Conservation (phyloP, 2,797 vertebrate species). For the Alcedo quadribrachys region DNA sequence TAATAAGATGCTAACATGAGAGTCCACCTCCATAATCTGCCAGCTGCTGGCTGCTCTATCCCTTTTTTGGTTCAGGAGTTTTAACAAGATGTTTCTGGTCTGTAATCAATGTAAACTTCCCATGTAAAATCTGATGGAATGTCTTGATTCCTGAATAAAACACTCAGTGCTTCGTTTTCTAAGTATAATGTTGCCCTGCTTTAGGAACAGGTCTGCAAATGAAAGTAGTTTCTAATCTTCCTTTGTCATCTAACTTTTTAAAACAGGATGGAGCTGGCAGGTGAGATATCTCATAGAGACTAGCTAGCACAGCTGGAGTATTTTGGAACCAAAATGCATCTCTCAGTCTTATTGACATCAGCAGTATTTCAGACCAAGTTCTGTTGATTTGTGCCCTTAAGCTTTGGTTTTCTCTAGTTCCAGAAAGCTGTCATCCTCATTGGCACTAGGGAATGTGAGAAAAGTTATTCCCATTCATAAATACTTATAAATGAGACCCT, state of each 20-base stretch:
- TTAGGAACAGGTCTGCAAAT: neutral
- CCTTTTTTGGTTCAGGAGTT: neutral
- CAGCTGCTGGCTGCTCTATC: constrained; percentile 2
- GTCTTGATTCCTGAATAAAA: neutral
- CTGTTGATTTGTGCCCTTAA: neutral
- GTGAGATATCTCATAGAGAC: neutral
- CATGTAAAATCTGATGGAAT: neutral
- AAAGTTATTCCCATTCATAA: neutral
- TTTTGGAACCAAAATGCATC: neutral
- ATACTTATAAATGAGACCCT: neutral
- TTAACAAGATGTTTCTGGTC: constrained; percentile 49
- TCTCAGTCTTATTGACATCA: neutral
- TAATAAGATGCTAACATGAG: neutral
- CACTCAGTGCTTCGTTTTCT: neutral
- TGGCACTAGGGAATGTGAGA: neutral
- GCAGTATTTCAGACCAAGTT: neutral
- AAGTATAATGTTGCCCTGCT: neutral
- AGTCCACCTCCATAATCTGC: neutral
- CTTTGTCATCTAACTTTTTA: neutral
- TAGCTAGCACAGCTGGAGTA: constrained; percentile 5
- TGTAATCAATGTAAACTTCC: constrained; percentile 41
- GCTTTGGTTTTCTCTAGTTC: neutral
- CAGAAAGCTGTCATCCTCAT: neutral
- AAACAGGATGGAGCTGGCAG: constrained; percentile 3
- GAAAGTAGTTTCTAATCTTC: neutral